phyloP scores from a whole-genome alignment of 2,797 vertebrate species.

The Lagocephalus sceleratus region DNA sequence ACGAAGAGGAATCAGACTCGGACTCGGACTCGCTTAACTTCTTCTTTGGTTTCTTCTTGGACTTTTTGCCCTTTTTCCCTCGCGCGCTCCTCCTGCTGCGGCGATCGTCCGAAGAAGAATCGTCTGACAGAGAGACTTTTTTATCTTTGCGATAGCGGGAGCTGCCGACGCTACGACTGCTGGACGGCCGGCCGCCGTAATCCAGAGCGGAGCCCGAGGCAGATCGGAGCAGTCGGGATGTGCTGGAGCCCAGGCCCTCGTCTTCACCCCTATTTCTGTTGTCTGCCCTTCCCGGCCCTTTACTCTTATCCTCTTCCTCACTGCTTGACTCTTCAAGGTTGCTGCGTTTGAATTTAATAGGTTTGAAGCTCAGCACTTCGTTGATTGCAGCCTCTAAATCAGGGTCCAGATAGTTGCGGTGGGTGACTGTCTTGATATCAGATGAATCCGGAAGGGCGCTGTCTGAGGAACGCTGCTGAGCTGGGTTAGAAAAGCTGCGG shows the following conservation, averaged over 20 bases:
- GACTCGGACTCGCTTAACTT: constrained; percentile 68
- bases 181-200: constrained; percentile 69
- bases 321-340: constrained; percentile 85
- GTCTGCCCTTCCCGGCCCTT: constrained; percentile 56
- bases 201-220: constrained; percentile 80
- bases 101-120: constrained; percentile 74
- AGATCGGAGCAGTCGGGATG: constrained; percentile 77
- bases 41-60: constrained; percentile 82
- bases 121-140: constrained; percentile 69
- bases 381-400: constrained; percentile 95
- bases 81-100: constrained; percentile 69
- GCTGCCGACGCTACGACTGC: constrained; percentile 63
- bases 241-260: constrained; percentile 51
- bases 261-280: constrained; percentile 74
- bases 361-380: constrained; percentile 94
- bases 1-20: constrained; percentile 67
- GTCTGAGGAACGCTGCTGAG: constrained; percentile 74
- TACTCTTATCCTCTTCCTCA: constrained; percentile 69
- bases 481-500: constrained; percentile 87
- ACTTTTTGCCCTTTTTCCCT: constrained; percentile 76
- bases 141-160: constrained; percentile 63
- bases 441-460: constrained; percentile 51
- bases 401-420: constrained; percentile 90
- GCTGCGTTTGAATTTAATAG: constrained; percentile 83
- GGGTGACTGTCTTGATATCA: constrained; percentile 71